These are phyloP conservation scores for Pedicia rivosa DNA, from an alignment of 2,888 invertebrate species.

Conservation along the genomic window DNA sequence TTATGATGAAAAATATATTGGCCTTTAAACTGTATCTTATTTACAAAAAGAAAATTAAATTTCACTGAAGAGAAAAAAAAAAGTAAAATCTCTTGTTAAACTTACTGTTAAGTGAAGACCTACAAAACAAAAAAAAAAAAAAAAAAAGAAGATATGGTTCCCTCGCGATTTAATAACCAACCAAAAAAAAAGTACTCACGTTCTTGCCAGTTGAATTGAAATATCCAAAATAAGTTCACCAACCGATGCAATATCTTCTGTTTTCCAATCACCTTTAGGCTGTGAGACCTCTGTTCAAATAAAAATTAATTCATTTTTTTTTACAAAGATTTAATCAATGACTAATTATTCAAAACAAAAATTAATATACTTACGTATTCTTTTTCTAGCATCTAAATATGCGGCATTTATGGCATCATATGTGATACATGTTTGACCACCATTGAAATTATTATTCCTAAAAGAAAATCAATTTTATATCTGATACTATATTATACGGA, in stretches of 20 bases:
- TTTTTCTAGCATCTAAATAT: conserved; percentile 70
- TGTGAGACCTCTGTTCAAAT: conserved; percentile 70
- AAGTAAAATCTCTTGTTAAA: too few relatives aligned
- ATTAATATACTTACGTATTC: conserved; percentile 58
- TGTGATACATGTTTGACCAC: conserved; percentile 68
- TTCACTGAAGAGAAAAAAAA: too few relatives aligned
- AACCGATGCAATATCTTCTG: conserved; percentile 71
- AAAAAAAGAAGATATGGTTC: not conserved
- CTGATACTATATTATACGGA: too few relatives aligned
- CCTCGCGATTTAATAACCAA: not conserved
- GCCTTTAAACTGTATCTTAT: too few relatives aligned
- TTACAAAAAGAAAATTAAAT: too few relatives aligned
- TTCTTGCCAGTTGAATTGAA: conserved; percentile 65
- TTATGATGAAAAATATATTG: too few relatives aligned
- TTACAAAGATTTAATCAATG: too few relatives aligned
- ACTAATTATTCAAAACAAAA: too few relatives aligned
- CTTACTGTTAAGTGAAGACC: too few relatives aligned
- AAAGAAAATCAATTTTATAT: too few relatives aligned
- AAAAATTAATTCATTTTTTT: too few relatives aligned
- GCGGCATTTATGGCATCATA: conserved; percentile 82
- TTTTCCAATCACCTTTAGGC: conserved; percentile 67
- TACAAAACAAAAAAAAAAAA: not conserved
- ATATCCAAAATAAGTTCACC: conserved; percentile 76
- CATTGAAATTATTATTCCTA: conserved; percentile 33
- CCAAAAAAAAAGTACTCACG: conserved; percentile 39